A percentile compares a stretch with the other conserved stretches of the same genome.
phyloP scores from a whole-genome alignment of 2,888 invertebrate species.

The Plutella xylostella region DNA sequence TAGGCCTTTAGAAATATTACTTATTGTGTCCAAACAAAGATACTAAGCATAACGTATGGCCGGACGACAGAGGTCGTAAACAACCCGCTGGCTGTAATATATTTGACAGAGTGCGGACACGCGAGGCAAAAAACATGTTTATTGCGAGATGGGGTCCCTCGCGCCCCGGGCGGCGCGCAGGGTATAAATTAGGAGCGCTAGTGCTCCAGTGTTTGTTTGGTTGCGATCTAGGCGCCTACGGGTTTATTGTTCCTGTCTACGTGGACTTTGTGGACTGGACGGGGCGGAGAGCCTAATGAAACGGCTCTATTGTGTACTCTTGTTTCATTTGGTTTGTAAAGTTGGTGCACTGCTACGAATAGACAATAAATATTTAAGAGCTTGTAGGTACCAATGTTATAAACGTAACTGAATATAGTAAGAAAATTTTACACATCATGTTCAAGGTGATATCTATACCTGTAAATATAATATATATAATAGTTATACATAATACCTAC shows the following conservation, averaged over 20 bases:
- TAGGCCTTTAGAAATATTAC: constrained; percentile 65
- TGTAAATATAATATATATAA: too few species aligned
- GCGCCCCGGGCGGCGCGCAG: constrained; percentile 21
- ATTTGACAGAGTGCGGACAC: constrained; percentile 70
- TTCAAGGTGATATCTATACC: too few species aligned
- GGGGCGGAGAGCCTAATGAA: not conserved
- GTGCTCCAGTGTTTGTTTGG: constrained; percentile 49
- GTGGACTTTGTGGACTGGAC: too few species aligned
- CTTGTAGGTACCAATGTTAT: too few species aligned
- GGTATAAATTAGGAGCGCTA: constrained; percentile 46
- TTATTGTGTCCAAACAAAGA: constrained; percentile 71
- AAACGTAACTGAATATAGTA: too few species aligned
- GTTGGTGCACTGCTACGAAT: too few species aligned
- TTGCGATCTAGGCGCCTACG: constrained; percentile 21
- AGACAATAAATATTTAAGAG: too few species aligned
- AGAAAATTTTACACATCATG: too few species aligned
- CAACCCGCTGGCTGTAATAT: constrained; percentile 68
- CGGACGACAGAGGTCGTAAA: constrained; percentile 67
- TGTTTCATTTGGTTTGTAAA: too few species aligned
- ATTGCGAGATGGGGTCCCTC: constrained; percentile 49
- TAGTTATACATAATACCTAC: too few species aligned
- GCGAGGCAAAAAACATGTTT: constrained; percentile 70
- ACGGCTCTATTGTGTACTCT: not conserved
- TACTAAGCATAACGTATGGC: constrained; percentile 71
- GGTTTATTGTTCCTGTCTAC: constrained; percentile 3